Evolutionary conservation across 2,113 vertebrate species (phyloP).

Genomic region (Erpornis zantholeuca): DNA sequence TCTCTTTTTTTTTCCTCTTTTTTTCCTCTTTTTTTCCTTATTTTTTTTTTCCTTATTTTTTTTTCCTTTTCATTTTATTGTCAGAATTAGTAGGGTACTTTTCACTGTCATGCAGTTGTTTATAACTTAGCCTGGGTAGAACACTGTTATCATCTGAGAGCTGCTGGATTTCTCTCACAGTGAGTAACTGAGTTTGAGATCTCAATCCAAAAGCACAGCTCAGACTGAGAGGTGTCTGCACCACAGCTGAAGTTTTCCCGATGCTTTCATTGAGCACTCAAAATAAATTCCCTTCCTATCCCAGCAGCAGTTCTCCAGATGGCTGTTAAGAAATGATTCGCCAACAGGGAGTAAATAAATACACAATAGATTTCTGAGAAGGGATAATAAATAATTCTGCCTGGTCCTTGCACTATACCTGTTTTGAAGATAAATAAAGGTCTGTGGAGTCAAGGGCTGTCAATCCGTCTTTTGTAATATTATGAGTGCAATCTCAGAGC

Average conservation of each 20-base stretch:
- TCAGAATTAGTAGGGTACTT: neutral
- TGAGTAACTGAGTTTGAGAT: neutral
- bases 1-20: too few species aligned
- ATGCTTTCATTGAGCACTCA: neutral
- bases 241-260: neutral
- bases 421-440: neutral
- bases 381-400: neutral
- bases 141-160: neutral
- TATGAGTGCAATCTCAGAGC: neutral
- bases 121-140: neutral
- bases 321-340: neutral
- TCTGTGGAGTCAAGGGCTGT: neutral
- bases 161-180: neutral
- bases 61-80: neutral
- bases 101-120: neutral
- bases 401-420: neutral
- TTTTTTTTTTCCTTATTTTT: accelerated
- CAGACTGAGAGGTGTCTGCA: neutral
- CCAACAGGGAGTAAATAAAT: neutral
- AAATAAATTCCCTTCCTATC: neutral
- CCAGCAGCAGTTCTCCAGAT: neutral
- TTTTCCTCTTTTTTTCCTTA: accelerated
- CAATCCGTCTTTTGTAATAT: neutral
- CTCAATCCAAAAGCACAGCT: neutral
- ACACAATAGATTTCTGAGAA: neutral